phyloP scores from a whole-genome alignment of 2,797 vertebrate species.

The Vespertilio murinus region DNA sequence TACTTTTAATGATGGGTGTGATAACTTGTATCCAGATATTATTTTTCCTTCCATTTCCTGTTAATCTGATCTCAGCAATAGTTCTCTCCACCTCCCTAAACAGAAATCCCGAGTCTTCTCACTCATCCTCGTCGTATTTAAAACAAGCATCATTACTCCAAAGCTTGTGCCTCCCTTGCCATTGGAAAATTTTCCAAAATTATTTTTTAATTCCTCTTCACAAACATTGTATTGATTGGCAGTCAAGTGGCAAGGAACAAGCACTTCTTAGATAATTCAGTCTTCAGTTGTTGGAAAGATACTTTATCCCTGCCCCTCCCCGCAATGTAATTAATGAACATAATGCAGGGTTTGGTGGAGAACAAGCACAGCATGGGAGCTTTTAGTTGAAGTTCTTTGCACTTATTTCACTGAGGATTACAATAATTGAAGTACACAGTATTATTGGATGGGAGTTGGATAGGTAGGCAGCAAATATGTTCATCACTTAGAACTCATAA shows the following conservation, averaged over 20 bases:
- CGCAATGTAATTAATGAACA: neutral
- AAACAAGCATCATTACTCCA: neutral
- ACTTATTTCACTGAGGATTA: neutral
- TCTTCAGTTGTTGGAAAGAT: neutral
- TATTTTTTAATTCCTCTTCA: neutral
- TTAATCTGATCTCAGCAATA: neutral
- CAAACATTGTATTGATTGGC: neutral
- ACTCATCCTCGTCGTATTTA: neutral
- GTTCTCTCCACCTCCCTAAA: neutral
- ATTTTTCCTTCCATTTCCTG: neutral
- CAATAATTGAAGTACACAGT: neutral
- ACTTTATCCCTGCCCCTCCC: neutral
- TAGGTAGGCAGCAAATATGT: neutral
- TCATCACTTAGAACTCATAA: neutral
- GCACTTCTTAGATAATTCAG: neutral
- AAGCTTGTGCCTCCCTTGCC: neutral
- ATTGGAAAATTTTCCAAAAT: neutral
- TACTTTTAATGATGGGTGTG: neutral
- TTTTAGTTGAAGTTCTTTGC: neutral
- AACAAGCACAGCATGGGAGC: neutral
- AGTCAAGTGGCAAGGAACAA: neutral
- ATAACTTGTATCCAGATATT: neutral
- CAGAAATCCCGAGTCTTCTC: neutral
- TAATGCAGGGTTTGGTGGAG: neutral
- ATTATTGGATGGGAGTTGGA: neutral